Evolutionary conservation across 2,888 invertebrate species (phyloP).

Genomic region (Iphiclides podalirius): DNA sequence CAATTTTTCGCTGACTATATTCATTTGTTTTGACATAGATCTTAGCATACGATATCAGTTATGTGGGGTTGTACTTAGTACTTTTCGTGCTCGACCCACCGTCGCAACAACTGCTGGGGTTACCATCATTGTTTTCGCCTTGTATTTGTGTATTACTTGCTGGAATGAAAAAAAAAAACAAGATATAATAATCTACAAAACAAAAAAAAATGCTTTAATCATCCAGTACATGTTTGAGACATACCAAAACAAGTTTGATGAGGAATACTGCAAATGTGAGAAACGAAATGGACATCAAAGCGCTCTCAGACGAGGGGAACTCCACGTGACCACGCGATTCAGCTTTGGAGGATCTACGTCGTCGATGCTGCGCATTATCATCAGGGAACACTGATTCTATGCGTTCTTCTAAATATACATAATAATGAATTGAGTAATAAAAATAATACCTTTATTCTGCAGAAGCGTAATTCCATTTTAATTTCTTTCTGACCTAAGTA

Average conservation of each 20-base stretch:
- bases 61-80: no score
- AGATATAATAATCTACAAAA: slow-evolving; percentile 14
- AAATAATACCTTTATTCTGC: no score
- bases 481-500: no score
- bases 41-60: no score
- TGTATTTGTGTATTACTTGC: slow-evolving; percentile 85
- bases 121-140: slow-evolving; percentile 78
- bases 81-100: slow-evolving; percentile 46
- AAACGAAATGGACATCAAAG: slow-evolving; percentile 90
- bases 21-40: no score
- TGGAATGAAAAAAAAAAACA: slow-evolving; percentile 48
- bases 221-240: slow-evolving; percentile 31
- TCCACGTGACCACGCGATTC: slow-evolving; percentile 80
- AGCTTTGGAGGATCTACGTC: slow-evolving; percentile 33
- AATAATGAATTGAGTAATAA: no score
- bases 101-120: slow-evolving; percentile 68
- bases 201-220: background rate
- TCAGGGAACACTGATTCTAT: slow-evolving; percentile 73
- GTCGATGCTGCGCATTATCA: slow-evolving; percentile 35
- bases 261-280: slow-evolving; percentile 92
- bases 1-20: no score
- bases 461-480: no score
- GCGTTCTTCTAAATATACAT: slow-evolving; percentile 56
- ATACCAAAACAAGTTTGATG: slow-evolving; percentile 90
- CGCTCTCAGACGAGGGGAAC: slow-evolving; percentile 89